Evolutionary conservation across 2,797 vertebrate genomes (phyloP), one percentile per base, ranked within the genome.

Genomic region (Octomys mimax): DNA sequence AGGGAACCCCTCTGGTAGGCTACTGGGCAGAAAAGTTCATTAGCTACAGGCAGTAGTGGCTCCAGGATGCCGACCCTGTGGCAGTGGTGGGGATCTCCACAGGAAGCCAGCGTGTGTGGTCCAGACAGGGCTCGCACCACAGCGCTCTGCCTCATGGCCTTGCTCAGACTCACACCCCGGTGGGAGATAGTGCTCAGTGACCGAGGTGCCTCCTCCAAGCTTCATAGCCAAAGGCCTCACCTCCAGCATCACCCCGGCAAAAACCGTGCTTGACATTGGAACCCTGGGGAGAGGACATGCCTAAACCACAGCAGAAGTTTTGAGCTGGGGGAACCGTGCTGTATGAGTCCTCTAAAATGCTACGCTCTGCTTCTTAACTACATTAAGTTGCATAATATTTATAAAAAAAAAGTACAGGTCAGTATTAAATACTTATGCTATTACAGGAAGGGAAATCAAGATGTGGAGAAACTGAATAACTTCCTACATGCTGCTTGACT

Each of bases 391-490:
- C 0, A 61, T 75, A 33, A 19, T 19, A 88, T 83, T 89, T 90
- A 88, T 86, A n/a, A n/a, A n/a, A n/a, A 70, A 91, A 84, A 84
- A 36, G 22, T 94, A 1, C 28, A 93, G 12, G 46, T 79, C 78
- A 68, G 33, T 80, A n/a, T 49, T 82, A 93, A 24, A 0, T 31
- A 86, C 82, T 81, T 84, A 82, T 49, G 11, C 18, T 87, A 52
- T 82, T 71, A 89, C 22, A 73, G 80, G 36, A 92, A 85, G 94
- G 52, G 5, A 88, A 96, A 77, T 62, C n/a, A 49, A 93, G 36
- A 81, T 12, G 36, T 87, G 11, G 14, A 89, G 59, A 94, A 90
- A 62, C 80, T 5, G 96, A 95, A 82, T 86, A 82, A 77, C 13
- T 75, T 94, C 46, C 4, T 71, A 22, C 61, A 6, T 66, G 22